Evolutionary conservation across 2,113 vertebrate genomes (phyloP).

Genomic region (Xenopus borealis): DNA sequence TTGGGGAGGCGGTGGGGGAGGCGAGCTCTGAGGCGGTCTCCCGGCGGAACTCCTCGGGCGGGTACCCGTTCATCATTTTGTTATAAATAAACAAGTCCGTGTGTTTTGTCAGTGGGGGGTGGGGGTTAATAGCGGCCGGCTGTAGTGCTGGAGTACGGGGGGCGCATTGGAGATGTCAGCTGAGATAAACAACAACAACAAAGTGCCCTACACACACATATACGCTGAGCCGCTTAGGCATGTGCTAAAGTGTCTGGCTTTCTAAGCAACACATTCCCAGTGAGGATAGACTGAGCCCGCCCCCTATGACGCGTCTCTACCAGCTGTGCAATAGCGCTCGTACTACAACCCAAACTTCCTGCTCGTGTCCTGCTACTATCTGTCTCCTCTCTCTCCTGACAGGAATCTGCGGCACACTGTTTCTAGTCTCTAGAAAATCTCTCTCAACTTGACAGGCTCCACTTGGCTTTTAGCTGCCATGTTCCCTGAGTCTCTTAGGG

Average conservation of each 20-base stretch:
- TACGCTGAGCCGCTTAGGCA: not conserved
- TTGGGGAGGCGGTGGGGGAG: constrained; percentile 44
- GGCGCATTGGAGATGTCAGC: not conserved
- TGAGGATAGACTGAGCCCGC: constrained; percentile 9
- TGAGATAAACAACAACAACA: not conserved
- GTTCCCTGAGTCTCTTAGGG: too few relatives aligned
- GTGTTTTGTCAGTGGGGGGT: not conserved
- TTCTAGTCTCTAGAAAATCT: too few relatives aligned
- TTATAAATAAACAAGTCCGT: not conserved
- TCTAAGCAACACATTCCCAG: constrained; percentile 27
- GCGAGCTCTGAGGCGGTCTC: constrained; percentile 60
- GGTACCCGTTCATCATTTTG: constrained; percentile 68
- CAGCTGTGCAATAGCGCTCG: constrained; percentile 8
- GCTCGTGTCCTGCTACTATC: too few relatives aligned
- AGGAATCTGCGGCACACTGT: too few relatives aligned
- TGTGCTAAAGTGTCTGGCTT: constrained; percentile 15
- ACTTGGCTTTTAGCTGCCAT: too few relatives aligned
- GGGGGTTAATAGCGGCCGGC: not conserved
- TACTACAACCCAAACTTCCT: not conserved
- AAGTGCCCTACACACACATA: not conserved
- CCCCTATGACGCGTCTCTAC: constrained; percentile 7
- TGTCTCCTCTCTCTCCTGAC: too few relatives aligned
- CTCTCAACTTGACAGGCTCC: too few relatives aligned
- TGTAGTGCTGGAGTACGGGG: not conserved
- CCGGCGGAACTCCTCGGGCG: constrained; percentile 66